Evolutionary conservation across 2,797 vertebrate species (phyloP), one percentile per base, ranked within the genome.

Genomic region (Pseudocheirus occidentalis): DNA sequence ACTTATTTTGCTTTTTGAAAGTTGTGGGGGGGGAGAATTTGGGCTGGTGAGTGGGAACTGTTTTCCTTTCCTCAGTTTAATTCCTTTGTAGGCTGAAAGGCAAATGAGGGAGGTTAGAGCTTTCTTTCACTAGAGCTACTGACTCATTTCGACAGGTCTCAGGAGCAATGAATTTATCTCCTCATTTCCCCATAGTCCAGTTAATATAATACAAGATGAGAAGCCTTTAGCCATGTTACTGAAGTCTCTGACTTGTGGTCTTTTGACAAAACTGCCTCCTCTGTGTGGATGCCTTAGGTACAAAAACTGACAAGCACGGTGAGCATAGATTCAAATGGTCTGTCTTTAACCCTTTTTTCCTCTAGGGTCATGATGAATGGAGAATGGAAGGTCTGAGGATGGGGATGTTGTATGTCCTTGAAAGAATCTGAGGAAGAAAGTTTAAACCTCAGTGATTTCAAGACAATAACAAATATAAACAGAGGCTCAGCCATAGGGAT

Each of bases 81-180:
- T 97, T 96, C 66, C 93, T 98, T 97, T 97, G 66, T 91, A 96
- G 91, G 13, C 4, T 94, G 59, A 96, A 97, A 98, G 90, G 91
- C 91, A 97, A 97, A 96, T 97, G 96, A 95, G 94, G 93, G 92
- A 97, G 89, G 52, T 40, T 92, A 92, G 66, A 92, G 90, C 96
- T 98, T 97, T 94, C 93, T 97, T 96, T 98, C 97, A 97, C 57
- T 97, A 95, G 97, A 96, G 29, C 94, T 50, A 96, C 97, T 97
- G 92, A 97, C 98, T 98, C 96, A 96, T 97, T 97, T 97, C 92
- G 95, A 94, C 90, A 90, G 92, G 95, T 97, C 94, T 57, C 90
- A 93, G 92, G 87, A 97, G 96, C 92, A 93, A 89, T 95, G 97
- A 98, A 81, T 4, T 1, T 92, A 95, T 96, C 95, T 96, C 24